Evolutionary conservation across 2,888 invertebrate species (phyloP), one percentile per base, ranked within the genome.

Genomic region (Didymodactylos carnosus): DNA sequence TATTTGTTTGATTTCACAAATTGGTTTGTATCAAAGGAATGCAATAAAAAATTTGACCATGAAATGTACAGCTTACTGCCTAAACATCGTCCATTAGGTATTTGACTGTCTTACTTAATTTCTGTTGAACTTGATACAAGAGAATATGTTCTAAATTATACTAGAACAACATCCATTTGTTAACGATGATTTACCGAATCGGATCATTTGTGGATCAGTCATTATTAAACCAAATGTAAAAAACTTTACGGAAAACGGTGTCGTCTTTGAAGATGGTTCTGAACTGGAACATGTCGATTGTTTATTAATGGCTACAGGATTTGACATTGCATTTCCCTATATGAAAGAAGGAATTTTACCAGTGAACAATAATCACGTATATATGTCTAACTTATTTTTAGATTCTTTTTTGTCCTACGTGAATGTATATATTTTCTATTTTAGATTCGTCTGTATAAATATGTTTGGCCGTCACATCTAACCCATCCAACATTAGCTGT

Each of bases 151-250:
- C 16, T 62, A 19, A n/a, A n/a, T 8, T n/a, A 75, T 77, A 8
- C 71, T 76, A 29, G 74, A 77, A 5, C 79, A 80, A 29, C 81
- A 81, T 72, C 83, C 84, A 0, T 83, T 81, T 51, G 80, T 84
- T 10, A 84, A 84, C 74, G 84, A 84, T 73, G 81, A 82, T 14
- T 76, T 84, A 29, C 82, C 83, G 0, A 84, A 84, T 76, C 76
- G 82, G 39, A 79, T 84, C 35, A 78, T 80, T 39, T 79, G 80
- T 62, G 83, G 83, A 13, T 77, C 79, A 40, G 79, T 84, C 27
- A 80, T 77, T 3, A 77, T 84, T 40, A 82, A 82, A 73, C 77
- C 79, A 10, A 77, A 81, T 75, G 76, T 81, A 7, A 77, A 78
- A 39, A 71, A 77, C 16, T 78, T 81, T 72, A 81, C 80, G 8